Conservation (phyloP, 2,888 invertebrate species). For the Fissipunctia ypsillon region DNA sequence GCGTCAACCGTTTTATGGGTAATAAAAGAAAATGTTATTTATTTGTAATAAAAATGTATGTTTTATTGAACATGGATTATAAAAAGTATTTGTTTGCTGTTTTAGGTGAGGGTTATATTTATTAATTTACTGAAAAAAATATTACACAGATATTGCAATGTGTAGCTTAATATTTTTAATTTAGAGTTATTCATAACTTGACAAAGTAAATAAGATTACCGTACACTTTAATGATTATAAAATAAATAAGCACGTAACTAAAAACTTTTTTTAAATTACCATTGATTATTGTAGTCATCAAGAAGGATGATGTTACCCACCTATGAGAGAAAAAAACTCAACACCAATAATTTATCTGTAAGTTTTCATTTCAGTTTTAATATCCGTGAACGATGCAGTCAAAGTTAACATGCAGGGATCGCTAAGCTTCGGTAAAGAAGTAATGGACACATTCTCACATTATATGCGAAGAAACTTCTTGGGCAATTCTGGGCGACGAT, state of each 20-base stretch:
- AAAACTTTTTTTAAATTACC: background rate
- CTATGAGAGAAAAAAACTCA: background rate
- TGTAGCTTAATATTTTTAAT: too few species aligned
- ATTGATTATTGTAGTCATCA: background rate
- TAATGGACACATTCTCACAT: slow-evolving; percentile 75
- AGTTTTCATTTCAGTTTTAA: slow-evolving; percentile 68
- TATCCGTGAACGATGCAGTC: slow-evolving; percentile 67
- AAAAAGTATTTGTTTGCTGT: slow-evolving; percentile 51
- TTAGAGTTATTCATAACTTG: background rate
- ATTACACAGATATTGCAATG: too few species aligned
- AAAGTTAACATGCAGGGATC: slow-evolving; percentile 82
- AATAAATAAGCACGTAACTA: background rate
- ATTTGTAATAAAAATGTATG: slow-evolving; percentile 34
- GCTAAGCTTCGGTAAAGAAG: slow-evolving; percentile 80
- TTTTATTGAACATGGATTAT: slow-evolving; percentile 55
- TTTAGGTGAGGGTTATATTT: slow-evolving; percentile 62
- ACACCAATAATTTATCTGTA: background rate
- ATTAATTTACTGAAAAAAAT: slow-evolving; percentile 1
- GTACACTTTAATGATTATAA: background rate
- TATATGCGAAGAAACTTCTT: slow-evolving; percentile 66
- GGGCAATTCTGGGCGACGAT: slow-evolving; percentile 63
- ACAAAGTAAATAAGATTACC: background rate
- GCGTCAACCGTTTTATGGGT: slow-evolving; percentile 36
- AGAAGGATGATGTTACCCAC: too few species aligned
- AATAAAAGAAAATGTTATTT: slow-evolving; percentile 45